A percentile compares a stretch with the other conserved stretches of the same genome.
Evolutionary conservation across 1,140 invertebrate species (phyloP).

Genomic region (Panulirus ornatus): DNA sequence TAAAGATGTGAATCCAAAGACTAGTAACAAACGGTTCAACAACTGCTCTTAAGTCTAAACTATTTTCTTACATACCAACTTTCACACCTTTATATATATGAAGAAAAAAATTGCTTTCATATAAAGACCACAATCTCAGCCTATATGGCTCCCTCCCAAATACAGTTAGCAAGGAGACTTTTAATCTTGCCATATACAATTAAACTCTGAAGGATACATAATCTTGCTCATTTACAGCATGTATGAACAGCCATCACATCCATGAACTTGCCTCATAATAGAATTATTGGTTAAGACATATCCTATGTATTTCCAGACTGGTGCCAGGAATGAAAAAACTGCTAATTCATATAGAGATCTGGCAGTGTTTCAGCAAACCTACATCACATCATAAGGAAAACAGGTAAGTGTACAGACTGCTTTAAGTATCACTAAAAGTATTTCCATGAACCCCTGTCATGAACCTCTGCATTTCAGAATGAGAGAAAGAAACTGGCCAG

Average conservation of each 20-base stretch:
- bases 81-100: neutral
- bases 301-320: neutral
- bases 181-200: neutral
- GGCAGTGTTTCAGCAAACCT: neutral
- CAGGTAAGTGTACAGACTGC: neutral
- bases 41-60: slow-evolving; percentile 3
- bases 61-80: neutral
- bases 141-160: slow-evolving; percentile 7
- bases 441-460: neutral
- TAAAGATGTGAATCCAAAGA: neutral
- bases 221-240: neutral
- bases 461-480: neutral
- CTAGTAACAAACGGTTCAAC: slow-evolving; percentile 1
- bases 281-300: neutral
- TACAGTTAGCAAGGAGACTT: neutral
- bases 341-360: neutral
- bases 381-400: neutral
- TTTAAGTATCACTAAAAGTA: neutral
- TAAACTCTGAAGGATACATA: neutral
- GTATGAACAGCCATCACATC: slow-evolving; percentile 1
- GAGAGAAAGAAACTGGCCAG: neutral
- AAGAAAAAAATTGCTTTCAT: neutral
- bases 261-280: neutral
- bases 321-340: neutral
- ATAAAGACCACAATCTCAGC: neutral